phyloP scores from a whole-genome alignment of 1,140 invertebrate genomes.

The Bicyclus anynana region DNA sequence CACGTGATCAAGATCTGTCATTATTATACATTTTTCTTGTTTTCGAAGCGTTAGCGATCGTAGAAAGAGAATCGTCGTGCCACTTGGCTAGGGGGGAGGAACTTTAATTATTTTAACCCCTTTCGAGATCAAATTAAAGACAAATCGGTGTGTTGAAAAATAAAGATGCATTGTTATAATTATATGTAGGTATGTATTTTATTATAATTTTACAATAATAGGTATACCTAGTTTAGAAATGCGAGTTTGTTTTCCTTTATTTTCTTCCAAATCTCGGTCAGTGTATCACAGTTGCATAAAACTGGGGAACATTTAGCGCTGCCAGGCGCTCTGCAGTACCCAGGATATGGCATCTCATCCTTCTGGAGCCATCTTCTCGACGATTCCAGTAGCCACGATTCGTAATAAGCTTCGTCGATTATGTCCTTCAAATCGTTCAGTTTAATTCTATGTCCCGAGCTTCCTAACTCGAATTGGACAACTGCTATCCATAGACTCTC shows the following conservation, averaged over 20 bases:
- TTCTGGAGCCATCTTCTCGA: conserved; percentile 51
- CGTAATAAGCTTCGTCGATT: conserved; percentile 15
- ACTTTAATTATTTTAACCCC: too few species aligned
- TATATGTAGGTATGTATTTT: neutral
- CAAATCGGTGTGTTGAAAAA: too few species aligned
- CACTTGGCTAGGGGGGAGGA: too few species aligned
- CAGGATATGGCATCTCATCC: conserved; percentile 56
- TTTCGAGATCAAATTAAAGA: too few species aligned
- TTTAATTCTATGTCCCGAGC: conserved; percentile 32
- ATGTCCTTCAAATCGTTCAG: conserved; percentile 20
- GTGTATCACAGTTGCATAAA: conserved; percentile 57
- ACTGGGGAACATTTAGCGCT: conserved; percentile 40
- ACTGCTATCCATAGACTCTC: conserved; percentile 33
- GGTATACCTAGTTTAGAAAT: neutral
- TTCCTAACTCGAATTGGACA: conserved; percentile 42
- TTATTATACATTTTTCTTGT: too few species aligned
- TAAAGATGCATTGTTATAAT: too few species aligned
- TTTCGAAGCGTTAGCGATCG: too few species aligned
- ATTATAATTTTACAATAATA: neutral
- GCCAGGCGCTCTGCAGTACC: conserved; percentile 60
- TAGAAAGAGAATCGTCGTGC: too few species aligned
- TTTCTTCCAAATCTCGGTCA: conserved; percentile 47
- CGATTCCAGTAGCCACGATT: conserved; percentile 11
- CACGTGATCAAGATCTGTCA: too few species aligned
- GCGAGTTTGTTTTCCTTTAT: conserved; percentile 12